These are phyloP conservation scores for Macrosoma leucophasiata DNA, from an alignment of 2,888 invertebrate genomes.

Conservation along the genomic window DNA sequence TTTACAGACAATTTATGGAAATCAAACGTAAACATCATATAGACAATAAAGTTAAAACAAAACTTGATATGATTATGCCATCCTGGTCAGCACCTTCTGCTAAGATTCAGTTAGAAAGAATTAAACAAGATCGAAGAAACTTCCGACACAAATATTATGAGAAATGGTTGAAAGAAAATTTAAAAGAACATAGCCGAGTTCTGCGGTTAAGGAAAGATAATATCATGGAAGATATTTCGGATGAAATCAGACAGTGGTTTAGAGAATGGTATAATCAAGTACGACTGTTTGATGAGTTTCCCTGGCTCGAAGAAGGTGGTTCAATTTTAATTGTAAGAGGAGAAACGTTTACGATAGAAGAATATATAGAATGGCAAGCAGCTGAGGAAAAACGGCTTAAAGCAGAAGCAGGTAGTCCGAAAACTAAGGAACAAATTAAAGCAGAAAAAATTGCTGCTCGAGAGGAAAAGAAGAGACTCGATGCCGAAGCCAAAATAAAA, in stretches of 20 bases:
- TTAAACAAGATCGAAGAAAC: constrained; percentile 58
- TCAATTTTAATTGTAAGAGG: constrained; percentile 75
- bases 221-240: constrained; percentile 84
- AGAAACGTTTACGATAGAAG: constrained; percentile 75
- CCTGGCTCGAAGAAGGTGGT: constrained; percentile 83
- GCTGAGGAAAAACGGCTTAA: constrained; percentile 52
- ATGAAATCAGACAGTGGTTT: constrained; percentile 86
- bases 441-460: constrained; percentile 52
- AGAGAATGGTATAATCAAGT: constrained; percentile 75
- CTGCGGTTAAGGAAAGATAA: constrained; percentile 69
- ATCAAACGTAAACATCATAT: constrained; percentile 50
- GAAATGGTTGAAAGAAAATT: constrained; percentile 54
- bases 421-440: constrained; percentile 63
- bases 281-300: constrained; percentile 81
- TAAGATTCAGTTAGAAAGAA: constrained; percentile 60
- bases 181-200: constrained; percentile 68
- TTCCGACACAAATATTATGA: constrained; percentile 61
- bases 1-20: constrained; percentile 60
- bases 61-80: constrained; percentile 75
- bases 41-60: constrained; percentile 55
- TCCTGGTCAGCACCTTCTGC: constrained; percentile 61
- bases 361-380: constrained; percentile 66
- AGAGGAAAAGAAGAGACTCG: constrained; percentile 55
- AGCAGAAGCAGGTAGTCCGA: constrained; percentile 44
- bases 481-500: constrained; percentile 43